Base-by-base conservation (phyloP, 2,888 invertebrate genomes). In the Plebejus melissa region DNA sequence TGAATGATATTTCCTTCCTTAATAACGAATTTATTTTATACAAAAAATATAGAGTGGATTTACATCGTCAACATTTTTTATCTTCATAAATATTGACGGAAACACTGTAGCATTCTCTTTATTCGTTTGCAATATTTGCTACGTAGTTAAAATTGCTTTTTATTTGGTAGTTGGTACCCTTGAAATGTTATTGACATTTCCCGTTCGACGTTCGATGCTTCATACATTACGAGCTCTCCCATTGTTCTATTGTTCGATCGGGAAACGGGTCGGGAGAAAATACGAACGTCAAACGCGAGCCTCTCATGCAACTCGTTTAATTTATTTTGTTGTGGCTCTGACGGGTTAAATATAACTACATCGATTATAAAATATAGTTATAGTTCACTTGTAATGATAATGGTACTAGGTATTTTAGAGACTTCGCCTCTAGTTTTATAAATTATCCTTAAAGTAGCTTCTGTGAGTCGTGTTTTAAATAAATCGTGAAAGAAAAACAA, bases 151-250 rank as follows among this genome's bases (percentile, higher is more conserved):
- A 65, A 65, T 32, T 32, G 11, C 32, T 32, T 65, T 65, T 65
- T 65, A 65, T 65, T 65, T 65, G 65, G 65, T 32, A 65, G 65
- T 32, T 32, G 28, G 65, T 65, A 65, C 65, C 65, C 65, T 65
- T 65, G 65, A 65, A 65, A 65, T 65, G 65, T 65, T 65, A 65
- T 65, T 65, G 65, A 65, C 65, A 65, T 65, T 65, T 65, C 65
- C 65, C 65, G 32, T 65, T 65, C 32, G 65, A 65, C 65, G 32
- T 65, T 65, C 32, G 65, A 65, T 65, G 65, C 65, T 65, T 65
- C 65, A 65, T 65, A 65, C 65, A 65, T 65, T 65, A 65, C 60
- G 60, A 60, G 60, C 60, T 28, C 65, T 65, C 65, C 60, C 65
- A 65, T 65, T 65, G 65, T 65, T 65, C 65, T 65, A 65, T 65